A percentile compares a stretch with the other conserved stretches of the same genome.
phyloP scores from a whole-genome alignment of 1,140 invertebrate species.

The Brachionus rubens region DNA sequence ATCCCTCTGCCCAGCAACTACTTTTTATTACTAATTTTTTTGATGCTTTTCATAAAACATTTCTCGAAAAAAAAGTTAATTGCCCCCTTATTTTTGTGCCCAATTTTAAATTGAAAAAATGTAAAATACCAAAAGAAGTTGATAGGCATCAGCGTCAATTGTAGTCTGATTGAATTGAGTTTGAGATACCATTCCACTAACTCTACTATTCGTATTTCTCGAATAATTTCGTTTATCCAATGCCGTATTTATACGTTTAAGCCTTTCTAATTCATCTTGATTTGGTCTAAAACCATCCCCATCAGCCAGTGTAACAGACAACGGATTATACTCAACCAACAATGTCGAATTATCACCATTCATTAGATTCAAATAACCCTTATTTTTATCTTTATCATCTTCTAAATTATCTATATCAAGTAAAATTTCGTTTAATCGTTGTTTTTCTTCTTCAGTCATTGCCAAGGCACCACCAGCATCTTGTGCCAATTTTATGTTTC shows the following conservation, averaged over 20 bases:
- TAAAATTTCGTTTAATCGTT: slow-evolving; percentile 40
- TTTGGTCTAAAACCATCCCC: slow-evolving; percentile 38
- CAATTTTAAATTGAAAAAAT: too few relatives aligned
- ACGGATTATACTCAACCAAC: slow-evolving; percentile 35
- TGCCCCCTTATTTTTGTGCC: too few relatives aligned
- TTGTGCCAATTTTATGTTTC: slow-evolving; percentile 42
- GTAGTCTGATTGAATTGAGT: background rate
- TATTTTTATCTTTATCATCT: background rate
- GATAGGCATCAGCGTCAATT: background rate
- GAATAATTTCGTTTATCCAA: slow-evolving; percentile 23
- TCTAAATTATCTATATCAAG: slow-evolving; percentile 20
- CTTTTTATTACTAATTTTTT: too few relatives aligned
- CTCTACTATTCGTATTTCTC: background rate
- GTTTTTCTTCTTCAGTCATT: slow-evolving; percentile 46
- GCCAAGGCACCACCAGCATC: slow-evolving; percentile 32
- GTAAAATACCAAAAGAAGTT: background rate
- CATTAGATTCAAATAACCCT: background rate
- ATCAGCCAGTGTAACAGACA: background rate
- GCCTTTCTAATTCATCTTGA: background rate
- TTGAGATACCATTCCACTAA: background rate
- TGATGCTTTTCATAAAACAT: too few relatives aligned
- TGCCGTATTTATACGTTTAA: background rate
- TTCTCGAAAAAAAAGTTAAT: too few relatives aligned
- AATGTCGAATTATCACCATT: background rate
- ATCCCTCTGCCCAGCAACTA: too few relatives aligned